These are phyloP conservation scores for Drosophila ficusphila DNA, from an alignment of 1,140 invertebrate species.

Conservation along the genomic window DNA sequence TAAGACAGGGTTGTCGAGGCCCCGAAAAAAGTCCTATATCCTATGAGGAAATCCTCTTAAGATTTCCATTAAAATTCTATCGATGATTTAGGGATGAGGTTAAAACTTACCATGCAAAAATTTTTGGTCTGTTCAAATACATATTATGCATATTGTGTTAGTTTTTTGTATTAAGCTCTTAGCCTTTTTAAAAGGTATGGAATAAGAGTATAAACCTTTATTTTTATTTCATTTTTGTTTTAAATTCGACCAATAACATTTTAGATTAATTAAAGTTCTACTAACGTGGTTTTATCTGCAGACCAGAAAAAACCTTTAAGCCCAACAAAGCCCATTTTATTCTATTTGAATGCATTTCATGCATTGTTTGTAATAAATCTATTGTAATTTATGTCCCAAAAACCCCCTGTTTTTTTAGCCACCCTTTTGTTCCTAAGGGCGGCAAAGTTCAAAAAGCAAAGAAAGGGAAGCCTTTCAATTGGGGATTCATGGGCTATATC, in stretches of 20 bases:
- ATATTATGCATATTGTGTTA: too few relatives aligned
- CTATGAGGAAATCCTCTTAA: neutral
- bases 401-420: neutral
- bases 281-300: neutral
- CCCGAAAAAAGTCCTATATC: too few relatives aligned
- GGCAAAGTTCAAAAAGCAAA: conserved; percentile 50
- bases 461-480: conserved; percentile 24
- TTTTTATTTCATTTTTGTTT: too few relatives aligned
- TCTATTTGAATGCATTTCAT: conserved; percentile 70
- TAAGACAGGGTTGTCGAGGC: neutral
- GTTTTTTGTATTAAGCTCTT: too few relatives aligned
- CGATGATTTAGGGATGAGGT: neutral
- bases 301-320: neutral
- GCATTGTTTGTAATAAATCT: conserved; percentile 80
- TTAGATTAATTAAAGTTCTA: conserved; percentile 5
- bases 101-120: too few relatives aligned
- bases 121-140: too few relatives aligned
- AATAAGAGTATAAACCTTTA: too few relatives aligned
- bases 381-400: conserved; percentile 62
- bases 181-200: too few relatives aligned
- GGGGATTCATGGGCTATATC: conserved; percentile 58
- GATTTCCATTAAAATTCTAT: neutral
- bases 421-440: conserved; percentile 15
- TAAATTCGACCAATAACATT: too few relatives aligned
- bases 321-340: conserved; percentile 55